Evolutionary conservation across 2,888 invertebrate species (phyloP).

Genomic region (Dicyrtomina minuta): DNA sequence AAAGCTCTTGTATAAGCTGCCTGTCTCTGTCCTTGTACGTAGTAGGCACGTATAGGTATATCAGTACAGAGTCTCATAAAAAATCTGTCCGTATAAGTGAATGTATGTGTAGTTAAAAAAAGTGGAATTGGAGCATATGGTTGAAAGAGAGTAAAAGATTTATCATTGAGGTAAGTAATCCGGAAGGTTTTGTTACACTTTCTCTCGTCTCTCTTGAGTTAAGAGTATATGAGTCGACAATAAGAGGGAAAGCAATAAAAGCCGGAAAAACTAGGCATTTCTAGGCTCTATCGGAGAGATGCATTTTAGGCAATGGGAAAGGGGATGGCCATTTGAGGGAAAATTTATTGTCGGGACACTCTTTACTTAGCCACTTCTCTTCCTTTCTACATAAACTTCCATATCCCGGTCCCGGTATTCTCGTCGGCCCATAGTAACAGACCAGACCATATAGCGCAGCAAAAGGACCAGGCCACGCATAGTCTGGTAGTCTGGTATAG

Average conservation of each 20-base stretch:
- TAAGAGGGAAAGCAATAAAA: constrained; percentile 24
- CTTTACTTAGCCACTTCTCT: constrained; percentile 34
- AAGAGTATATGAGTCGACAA: constrained; percentile 20
- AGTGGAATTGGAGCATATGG: background rate
- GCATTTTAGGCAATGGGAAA: constrained; percentile 31
- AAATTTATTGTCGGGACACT: constrained; percentile 32
- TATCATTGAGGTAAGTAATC: constrained; percentile 32
- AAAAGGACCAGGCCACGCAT: no score
- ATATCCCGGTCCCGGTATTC: no score
- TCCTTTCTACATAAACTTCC: constrained; percentile 28
- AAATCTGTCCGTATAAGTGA: no score
- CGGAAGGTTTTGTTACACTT: constrained; percentile 32
- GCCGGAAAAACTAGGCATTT: constrained; percentile 25
- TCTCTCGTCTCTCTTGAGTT: constrained; percentile 10
- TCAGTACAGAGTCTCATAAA: no score
- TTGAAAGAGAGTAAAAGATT: constrained; percentile 24
- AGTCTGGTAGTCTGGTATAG: no score
- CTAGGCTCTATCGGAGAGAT: constrained; percentile 6
- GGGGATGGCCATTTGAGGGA: constrained; percentile 28
- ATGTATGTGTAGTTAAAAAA: no score
- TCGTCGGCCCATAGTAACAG: no score
- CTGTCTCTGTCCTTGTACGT: background rate
- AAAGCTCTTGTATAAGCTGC: no score
- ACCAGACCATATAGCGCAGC: no score
- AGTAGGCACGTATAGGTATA: no score